These are phyloP conservation scores for Cyprinella venusta DNA, from an alignment of 2,797 vertebrate genomes.

Conservation along the genomic window DNA sequence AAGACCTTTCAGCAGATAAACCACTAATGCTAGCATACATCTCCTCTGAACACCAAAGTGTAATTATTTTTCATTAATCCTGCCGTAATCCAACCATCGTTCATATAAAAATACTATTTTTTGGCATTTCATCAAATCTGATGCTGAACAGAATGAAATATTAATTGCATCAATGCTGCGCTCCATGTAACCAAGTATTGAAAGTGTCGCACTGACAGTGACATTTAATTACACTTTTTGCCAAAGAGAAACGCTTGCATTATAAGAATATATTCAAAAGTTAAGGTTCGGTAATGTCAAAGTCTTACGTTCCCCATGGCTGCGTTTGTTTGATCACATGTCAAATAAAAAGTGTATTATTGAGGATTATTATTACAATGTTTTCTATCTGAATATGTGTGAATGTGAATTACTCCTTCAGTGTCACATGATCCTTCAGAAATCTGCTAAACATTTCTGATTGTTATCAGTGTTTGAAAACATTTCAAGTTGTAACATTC, in stretches of 20 bases:
- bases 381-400: background rate
- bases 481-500: background rate
- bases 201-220: background rate
- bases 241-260: background rate
- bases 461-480: background rate
- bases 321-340: background rate
- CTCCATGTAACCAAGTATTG: background rate
- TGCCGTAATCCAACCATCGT: background rate
- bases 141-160: background rate
- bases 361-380: background rate
- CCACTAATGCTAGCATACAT: background rate
- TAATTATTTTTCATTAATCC: constrained; percentile 6
- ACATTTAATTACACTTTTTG: background rate
- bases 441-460: background rate
- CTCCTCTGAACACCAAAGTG: background rate
- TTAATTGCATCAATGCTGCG: background rate
- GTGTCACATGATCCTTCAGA: background rate
- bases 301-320: background rate
- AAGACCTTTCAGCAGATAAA: background rate
- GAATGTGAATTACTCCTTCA: background rate
- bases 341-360: background rate
- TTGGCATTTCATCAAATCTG: background rate
- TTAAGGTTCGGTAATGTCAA: no score
- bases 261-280: background rate
- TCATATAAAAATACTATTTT: background rate